Percentiles rank a stretch among this genome's conserved stretches.
These are phyloP conservation scores for Cardinalis cardinalis DNA, from an alignment of 2,113 vertebrate species.

Conservation along the genomic window DNA sequence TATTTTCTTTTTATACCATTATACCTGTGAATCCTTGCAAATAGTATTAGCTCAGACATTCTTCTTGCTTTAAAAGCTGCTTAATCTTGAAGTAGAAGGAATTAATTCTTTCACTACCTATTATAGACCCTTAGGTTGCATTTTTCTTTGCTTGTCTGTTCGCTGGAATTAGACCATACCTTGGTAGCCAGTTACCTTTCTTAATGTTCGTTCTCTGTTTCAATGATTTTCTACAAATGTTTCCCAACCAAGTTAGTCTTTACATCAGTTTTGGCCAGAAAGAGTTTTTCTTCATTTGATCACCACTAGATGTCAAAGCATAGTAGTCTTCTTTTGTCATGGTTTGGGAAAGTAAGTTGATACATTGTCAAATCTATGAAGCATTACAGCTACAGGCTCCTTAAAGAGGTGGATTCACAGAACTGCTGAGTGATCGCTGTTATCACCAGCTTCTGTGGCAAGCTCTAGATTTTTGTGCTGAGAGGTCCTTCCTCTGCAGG, in stretches of 20 bases:
- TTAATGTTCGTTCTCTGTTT: neutral
- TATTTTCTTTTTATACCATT: neutral
- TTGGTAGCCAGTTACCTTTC: neutral
- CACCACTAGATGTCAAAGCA: neutral
- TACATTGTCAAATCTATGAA: neutral
- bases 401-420: neutral
- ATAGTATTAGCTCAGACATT: neutral
- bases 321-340: neutral
- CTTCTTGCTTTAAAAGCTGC: neutral
- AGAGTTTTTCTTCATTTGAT: neutral
- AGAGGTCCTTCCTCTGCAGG: neutral
- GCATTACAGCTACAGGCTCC: neutral
- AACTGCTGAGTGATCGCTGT: neutral
- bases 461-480: neutral
- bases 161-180: neutral
- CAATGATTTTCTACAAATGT: neutral
- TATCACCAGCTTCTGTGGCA: neutral
- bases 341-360: neutral
- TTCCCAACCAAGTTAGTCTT: neutral
- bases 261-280: neutral
- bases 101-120: neutral
- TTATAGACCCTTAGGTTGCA: neutral
- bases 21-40: neutral
- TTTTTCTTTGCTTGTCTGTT: neutral
- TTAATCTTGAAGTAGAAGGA: neutral